phyloP scores from a whole-genome alignment of 2,888 invertebrate species.

The Eledone cirrhosa region DNA sequence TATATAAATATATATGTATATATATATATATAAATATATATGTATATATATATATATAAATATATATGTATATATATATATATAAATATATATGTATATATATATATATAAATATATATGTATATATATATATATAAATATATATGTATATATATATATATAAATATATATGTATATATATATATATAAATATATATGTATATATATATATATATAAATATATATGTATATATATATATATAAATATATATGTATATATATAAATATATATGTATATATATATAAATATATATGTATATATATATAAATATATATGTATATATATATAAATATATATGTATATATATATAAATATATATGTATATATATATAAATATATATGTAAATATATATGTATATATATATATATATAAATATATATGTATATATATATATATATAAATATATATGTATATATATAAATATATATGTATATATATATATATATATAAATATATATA shows the following conservation, averaged over 20 bases:
- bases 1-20: not conserved
- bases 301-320: too few species aligned
- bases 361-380: too few species aligned
- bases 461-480: not conserved
- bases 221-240: too few species aligned
- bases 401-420: constrained; percentile 7
- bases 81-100: not conserved
- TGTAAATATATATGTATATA: not conserved
- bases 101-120: constrained; percentile 19
- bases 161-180: not conserved
- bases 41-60: too few species aligned
- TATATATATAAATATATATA: not conserved
- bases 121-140: not conserved
- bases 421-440: constrained; percentile 4
- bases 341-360: too few species aligned
- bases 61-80: not conserved
- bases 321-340: too few species aligned
- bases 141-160: not conserved
- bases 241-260: too few species aligned
- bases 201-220: not conserved
- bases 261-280: too few species aligned
- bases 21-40: not conserved
- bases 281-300: too few species aligned
- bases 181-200: not conserved
- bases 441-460: not conserved